These are phyloP conservation scores for Oceanodroma leucorhoa DNA, from an alignment of 2,797 vertebrate genomes.

Conservation along the genomic window DNA sequence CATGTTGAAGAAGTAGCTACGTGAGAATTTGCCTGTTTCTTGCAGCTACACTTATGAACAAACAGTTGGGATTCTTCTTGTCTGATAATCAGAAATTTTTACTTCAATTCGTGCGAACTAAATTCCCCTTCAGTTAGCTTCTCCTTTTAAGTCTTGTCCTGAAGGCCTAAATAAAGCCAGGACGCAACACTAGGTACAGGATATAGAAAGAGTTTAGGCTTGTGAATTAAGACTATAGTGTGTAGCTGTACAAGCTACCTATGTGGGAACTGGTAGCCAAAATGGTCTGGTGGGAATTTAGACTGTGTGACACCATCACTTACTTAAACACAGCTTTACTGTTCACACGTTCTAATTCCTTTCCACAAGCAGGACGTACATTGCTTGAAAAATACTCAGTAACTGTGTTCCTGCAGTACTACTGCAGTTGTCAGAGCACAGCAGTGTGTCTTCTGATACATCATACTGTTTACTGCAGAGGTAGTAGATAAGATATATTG, in stretches of 20 bases:
- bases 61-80: neutral
- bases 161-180: neutral
- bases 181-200: neutral
- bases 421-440: neutral
- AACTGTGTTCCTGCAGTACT: neutral
- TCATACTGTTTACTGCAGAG: neutral
- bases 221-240: neutral
- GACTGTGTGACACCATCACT: neutral
- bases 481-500: neutral
- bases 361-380: fast-evolving
- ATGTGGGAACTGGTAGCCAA: neutral
- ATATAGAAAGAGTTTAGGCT: neutral
- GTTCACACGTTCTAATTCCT: neutral
- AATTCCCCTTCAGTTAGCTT: neutral
- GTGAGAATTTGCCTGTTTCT: neutral
- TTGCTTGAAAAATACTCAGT: neutral
- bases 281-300: neutral
- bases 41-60: neutral
- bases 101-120: neutral
- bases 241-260: neutral
- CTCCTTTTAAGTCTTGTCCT: neutral
- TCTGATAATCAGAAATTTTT: neutral
- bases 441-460: neutral
- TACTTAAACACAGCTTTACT: neutral
- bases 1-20: neutral